These are phyloP conservation scores for Heliconius eleuchia DNA, from an alignment of 1,140 invertebrate genomes.

Conservation along the genomic window DNA sequence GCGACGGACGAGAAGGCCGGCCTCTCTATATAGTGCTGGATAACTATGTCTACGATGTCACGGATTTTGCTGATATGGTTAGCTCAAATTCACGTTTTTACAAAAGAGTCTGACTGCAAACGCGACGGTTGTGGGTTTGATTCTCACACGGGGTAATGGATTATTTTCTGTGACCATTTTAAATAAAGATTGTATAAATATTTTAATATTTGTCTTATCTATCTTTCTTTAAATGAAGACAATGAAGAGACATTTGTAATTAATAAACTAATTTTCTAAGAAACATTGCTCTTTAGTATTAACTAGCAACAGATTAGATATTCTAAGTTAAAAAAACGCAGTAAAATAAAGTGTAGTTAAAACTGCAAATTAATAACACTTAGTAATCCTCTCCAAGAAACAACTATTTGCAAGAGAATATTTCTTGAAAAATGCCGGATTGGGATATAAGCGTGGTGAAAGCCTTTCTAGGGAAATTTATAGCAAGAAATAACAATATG, in stretches of 20 bases:
- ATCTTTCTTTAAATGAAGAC: too few relatives aligned
- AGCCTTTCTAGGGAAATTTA: too few relatives aligned
- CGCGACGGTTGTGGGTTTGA: too few relatives aligned
- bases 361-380: conserved; percentile 9
- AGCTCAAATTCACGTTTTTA: background rate
- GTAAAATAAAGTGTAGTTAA: background rate
- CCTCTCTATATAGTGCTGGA: conserved; percentile 37
- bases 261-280: background rate
- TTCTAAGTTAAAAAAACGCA: background rate
- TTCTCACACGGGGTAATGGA: too few relatives aligned
- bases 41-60: conserved; percentile 40
- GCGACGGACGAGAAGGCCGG: conserved; percentile 35
- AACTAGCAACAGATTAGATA: too few relatives aligned
- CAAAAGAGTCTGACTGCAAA: too few relatives aligned
- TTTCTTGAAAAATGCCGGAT: background rate
- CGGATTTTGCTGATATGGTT: conserved; percentile 35
- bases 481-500: too few relatives aligned
- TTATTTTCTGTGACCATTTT: too few relatives aligned
- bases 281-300: background rate
- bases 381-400: conserved; percentile 11
- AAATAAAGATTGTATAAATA: too few relatives aligned
- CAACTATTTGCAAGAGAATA: conserved; percentile 17
- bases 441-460: background rate
- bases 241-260: background rate
- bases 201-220: too few relatives aligned